These are phyloP conservation scores for Lontra canadensis DNA, from an alignment of 2,113 vertebrate species.

Conservation along the genomic window DNA sequence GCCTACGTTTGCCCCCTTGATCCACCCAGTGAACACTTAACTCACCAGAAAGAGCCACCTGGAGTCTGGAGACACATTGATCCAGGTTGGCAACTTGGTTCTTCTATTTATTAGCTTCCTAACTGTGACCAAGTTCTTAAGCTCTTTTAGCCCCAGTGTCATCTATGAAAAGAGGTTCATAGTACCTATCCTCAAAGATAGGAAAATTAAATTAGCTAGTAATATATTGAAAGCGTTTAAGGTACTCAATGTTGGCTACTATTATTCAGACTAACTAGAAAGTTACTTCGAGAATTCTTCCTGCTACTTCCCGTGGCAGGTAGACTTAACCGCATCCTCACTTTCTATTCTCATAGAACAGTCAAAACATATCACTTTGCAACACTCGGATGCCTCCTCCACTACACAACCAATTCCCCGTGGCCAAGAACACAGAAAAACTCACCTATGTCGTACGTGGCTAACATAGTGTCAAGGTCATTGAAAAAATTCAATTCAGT, in stretches of 20 bases:
- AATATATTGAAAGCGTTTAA: not conserved
- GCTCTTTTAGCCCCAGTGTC: not conserved
- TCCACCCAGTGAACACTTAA: not conserved
- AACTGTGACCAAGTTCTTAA: conserved; percentile 9
- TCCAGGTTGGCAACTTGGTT: not conserved
- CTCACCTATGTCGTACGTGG: not conserved
- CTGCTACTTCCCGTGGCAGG: not conserved
- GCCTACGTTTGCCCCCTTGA: not conserved
- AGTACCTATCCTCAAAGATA: not conserved
- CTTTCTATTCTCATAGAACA: not conserved
- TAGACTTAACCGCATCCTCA: not conserved
- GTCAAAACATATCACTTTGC: not conserved
- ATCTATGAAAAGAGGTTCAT: not conserved
- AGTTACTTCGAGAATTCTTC: not conserved
- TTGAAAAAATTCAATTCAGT: not conserved
- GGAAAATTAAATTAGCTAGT: not conserved
- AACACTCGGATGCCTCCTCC: not conserved
- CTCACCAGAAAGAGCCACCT: not conserved
- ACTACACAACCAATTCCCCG: not conserved
- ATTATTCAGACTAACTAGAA: not conserved
- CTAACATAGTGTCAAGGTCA: not conserved
- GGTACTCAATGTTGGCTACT: not conserved
- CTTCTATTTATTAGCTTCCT: not conserved
- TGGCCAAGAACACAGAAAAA: not conserved
- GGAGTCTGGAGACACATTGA: not conserved